Base-by-base conservation (phyloP, 1,140 invertebrate genomes). In the Bicyclus anynana region DNA sequence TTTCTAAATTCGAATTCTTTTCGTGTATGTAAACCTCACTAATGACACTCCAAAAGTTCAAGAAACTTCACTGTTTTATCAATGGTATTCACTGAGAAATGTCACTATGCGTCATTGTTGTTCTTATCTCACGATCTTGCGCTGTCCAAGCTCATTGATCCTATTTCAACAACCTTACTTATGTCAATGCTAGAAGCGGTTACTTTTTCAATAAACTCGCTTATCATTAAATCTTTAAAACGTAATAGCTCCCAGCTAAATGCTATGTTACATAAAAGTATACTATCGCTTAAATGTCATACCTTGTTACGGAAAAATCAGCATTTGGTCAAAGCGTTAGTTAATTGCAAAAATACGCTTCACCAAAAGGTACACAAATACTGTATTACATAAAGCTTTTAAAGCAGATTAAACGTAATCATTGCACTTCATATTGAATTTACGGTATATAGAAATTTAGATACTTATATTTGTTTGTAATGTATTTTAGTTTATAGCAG, bases 1-100 rank as follows among this genome's bases (percentile, higher is more conserved):
- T 62, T 62, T 65, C 59, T 66, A 44, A 68, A 65, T 65, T 48
- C 58, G 59, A 64, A 63, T 60, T 68, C 58, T 53, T 49, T 56
- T 54, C 37, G 38, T 53, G 18, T 16, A 35, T 53, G 42, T 44
- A 2, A 44, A 44, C 17, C 49, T 57, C 58, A 65, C 63, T 65
- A 61, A 69, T 46, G 53, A 62, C 59, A 65, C 57, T 47, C 50
- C 37, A 59, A 65, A 59, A 62, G 10, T 5, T 50, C 47, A 57
- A 65, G 13, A 38, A 14, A 17, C 59, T 57, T 20, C 48, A 52
- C 60, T 62, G 17, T 57, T 54, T 35, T 21, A 12, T 54, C 7
- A 26, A 54, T 21, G 21, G 18, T 47, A 46, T 10, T 44, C 16
- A 44, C 9, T 42, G 20, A 40, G 37, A 40, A 20, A 42, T 17